Percentiles rank a stretch among this genome's conserved stretches.
phyloP scores from a whole-genome alignment of 2,888 invertebrate genomes.

The Aporophyla lueneburgensis region DNA sequence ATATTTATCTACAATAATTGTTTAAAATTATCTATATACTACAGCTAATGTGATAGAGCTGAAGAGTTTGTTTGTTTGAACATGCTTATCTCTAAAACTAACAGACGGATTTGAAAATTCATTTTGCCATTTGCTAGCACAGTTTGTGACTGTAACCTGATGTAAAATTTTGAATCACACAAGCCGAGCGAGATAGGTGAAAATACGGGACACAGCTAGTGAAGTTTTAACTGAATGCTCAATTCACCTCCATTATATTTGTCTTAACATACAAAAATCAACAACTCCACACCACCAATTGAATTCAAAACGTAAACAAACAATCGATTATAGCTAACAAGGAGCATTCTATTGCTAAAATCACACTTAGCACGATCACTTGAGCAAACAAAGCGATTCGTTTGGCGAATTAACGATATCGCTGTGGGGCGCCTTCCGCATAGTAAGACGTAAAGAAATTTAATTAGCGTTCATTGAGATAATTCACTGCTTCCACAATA shows the following conservation, averaged over 20 bases:
- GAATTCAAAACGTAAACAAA: constrained; percentile 23
- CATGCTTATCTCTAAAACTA: no score
- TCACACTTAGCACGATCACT: constrained; percentile 73
- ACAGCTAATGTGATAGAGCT: background rate
- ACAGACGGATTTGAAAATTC: no score
- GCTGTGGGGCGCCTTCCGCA: constrained; percentile 75
- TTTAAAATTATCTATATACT: background rate
- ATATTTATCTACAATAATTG: background rate
- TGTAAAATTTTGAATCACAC: no score
- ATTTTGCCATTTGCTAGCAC: no score
- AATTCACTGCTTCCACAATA: constrained; percentile 85
- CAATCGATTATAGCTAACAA: constrained; percentile 49
- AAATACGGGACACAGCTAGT: background rate
- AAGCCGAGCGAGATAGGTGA: no score
- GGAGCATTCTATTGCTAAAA: constrained; percentile 58
- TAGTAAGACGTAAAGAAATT: constrained; percentile 85
- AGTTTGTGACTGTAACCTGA: no score
- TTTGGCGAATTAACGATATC: constrained; percentile 79
- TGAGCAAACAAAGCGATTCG: constrained; percentile 80
- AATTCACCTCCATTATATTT: background rate
- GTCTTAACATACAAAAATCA: background rate
- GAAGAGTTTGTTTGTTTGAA: no score
- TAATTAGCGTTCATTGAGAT: constrained; percentile 87
- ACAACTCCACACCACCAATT: background rate
- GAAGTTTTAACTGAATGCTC: background rate